Conservation (phyloP, 2,888 invertebrate species). For the Oscheius sp. region DNA sequence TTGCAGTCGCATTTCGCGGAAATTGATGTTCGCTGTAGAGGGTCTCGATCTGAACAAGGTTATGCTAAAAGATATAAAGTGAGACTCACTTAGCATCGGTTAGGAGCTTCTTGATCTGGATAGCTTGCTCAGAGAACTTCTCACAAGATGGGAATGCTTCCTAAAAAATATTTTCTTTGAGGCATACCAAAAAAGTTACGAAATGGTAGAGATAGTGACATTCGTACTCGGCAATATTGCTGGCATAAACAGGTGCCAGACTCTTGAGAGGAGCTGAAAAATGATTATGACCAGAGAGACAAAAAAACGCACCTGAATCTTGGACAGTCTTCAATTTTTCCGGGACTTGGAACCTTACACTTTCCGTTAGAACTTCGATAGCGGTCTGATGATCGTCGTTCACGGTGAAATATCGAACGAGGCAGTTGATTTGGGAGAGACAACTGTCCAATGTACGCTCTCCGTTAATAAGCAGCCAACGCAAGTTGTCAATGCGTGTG, state of each 20-base stretch:
- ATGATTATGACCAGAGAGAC: neutral
- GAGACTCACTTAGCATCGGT: conserved; percentile 17
- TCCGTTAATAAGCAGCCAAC: conserved; percentile 36
- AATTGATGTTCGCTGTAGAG: conserved; percentile 11
- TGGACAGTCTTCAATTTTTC: conserved; percentile 2
- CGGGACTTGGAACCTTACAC: neutral
- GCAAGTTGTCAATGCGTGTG: conserved; percentile 20
- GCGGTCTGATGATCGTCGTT: conserved; percentile 21
- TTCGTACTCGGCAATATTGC: conserved; percentile 26
- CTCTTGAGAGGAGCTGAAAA: conserved; percentile 16
- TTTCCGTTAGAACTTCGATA: conserved; percentile 1
- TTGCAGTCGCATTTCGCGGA: conserved; percentile 6
- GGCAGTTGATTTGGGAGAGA: conserved; percentile 25
- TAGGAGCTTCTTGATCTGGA: neutral
- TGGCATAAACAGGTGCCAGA: neutral
- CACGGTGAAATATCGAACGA: conserved; percentile 34
- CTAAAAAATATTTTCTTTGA: neutral
- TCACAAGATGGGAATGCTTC: conserved; percentile 17
- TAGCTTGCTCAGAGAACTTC: conserved; percentile 23
- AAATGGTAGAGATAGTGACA: conserved; percentile 28
- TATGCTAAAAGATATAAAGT: neutral
- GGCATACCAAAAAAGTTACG: neutral
- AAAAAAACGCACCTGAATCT: neutral
- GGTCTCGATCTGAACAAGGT: conserved; percentile 1
- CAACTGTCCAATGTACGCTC: conserved; percentile 25